These are phyloP conservation scores for Beroe forskalii DNA, from an alignment of 37 sponge, comb jelly and placozoan genomes.

Conservation along the genomic window DNA sequence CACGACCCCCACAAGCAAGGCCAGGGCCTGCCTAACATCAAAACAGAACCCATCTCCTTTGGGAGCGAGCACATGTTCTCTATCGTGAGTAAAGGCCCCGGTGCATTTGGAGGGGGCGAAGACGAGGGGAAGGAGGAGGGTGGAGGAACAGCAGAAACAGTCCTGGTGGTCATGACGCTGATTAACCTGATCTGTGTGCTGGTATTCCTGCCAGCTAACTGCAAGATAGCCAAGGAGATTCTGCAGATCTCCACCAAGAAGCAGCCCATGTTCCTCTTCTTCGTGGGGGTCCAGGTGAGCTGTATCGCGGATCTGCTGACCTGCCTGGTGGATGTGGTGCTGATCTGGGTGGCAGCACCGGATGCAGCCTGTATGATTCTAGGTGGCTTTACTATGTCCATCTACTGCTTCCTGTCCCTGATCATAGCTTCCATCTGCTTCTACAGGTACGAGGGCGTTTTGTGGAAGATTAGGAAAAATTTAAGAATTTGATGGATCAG, in stretches of 20 bases:
- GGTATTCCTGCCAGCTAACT: conserved; percentile 5
- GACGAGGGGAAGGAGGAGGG: background rate
- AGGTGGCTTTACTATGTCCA: background rate
- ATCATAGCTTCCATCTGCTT: conserved; percentile 21
- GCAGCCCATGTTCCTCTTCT: conserved; percentile 46
- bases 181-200: background rate
- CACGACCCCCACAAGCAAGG: background rate
- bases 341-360: conserved; percentile 19
- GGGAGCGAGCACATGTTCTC: background rate
- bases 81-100: background rate
- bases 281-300: background rate
- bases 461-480: too few relatives aligned
- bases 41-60: background rate
- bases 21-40: background rate
- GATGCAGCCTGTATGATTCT: background rate
- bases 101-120: background rate
- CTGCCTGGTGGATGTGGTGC: background rate
- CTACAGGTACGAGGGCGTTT: conserved; percentile 39
- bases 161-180: background rate
- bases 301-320: conserved; percentile 42
- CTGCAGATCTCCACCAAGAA: conserved; percentile 9
- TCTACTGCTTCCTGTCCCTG: background rate
- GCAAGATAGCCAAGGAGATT: background rate
- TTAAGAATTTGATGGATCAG: background rate
- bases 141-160: too few relatives aligned